Evolutionary conservation across 2,888 invertebrate genomes (phyloP), one percentile per base, ranked within the genome.

Genomic region (Polia nebulosa): DNA sequence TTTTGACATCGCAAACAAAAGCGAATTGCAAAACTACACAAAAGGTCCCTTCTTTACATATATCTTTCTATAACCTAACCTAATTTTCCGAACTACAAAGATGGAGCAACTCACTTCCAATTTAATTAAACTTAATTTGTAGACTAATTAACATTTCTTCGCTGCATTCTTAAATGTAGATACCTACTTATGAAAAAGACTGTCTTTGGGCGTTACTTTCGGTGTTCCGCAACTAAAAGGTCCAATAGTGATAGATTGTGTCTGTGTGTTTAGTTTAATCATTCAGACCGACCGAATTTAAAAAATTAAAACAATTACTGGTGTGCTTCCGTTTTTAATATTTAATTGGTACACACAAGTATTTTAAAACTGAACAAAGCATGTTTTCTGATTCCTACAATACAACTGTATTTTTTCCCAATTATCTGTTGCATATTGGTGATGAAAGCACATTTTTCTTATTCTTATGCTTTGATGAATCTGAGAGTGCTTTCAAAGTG

Each of bases 41-140:
- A 82, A 87, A 89, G 91, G 91, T 91, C 91, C 91, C 91, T 91
- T 88, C 84, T 88, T 89, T 90, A 78, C 88, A 77, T 59, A 78
- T 84, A 88, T 88, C 78, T 85, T 87, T 88, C 72, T 82, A 77
- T 56, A 65, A 47, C 13, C 64, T 84, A 82, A 78, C 66, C 80
- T 82, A 81, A 62, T 67, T 65, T 67, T 67, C 27, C 53, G 41
- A 72, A 29, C 34, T 53, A 72, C 15, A 44, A 27, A n/a, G 15
- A 32, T 70, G 29, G 36, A 52, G 39, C n/a, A n/a, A 74, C 25
- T 49, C 20, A 67, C 36, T 52, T 76, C 13, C 17, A 76, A 20
- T 44, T 52, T n/a, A 13, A 51, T 68, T 76, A 36, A 17, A 76
- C 8, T 32, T 34, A 65, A 36, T 44, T 76, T 36, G 17, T 25